These are phyloP conservation scores for Taenioides sp. DNA, from an alignment of 2,797 vertebrate species.

Conservation along the genomic window DNA sequence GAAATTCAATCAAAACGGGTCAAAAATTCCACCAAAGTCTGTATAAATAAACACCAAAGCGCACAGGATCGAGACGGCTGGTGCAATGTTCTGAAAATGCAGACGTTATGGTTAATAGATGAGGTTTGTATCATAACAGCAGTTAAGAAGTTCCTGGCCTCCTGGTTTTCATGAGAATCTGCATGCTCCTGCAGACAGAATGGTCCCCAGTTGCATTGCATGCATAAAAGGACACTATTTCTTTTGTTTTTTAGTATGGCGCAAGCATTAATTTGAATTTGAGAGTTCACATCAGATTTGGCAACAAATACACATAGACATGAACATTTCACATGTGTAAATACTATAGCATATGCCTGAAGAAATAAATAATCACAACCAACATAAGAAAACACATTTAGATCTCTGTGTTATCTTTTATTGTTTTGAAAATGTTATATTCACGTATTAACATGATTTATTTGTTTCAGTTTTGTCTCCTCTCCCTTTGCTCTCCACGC, in stretches of 20 bases:
- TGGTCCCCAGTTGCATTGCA: background rate
- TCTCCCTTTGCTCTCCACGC: too few relatives aligned
- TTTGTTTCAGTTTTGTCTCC: too few relatives aligned
- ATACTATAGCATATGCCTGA: background rate
- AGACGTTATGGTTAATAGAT: slow-evolving; percentile 49
- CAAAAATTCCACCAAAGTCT: slow-evolving; percentile 36
- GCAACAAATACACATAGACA: background rate
- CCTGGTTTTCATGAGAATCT: slow-evolving; percentile 32
- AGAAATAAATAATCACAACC: background rate
- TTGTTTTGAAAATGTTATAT: too few relatives aligned
- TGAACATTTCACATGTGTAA: background rate
- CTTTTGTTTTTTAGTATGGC: background rate
- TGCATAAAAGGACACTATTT: background rate
- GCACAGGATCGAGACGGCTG: slow-evolving; percentile 15
- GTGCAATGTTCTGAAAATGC: slow-evolving; percentile 45
- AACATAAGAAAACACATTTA: background rate
- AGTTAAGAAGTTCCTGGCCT: slow-evolving; percentile 26
- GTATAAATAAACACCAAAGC: slow-evolving; percentile 26
- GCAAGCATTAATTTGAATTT: background rate
- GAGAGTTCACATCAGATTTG: background rate
- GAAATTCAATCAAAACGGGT: slow-evolving; percentile 47
- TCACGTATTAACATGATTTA: too few relatives aligned
- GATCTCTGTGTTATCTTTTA: too few relatives aligned
- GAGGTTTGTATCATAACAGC: slow-evolving; percentile 41
- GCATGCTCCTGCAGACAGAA: slow-evolving; percentile 5